These are phyloP conservation scores for Panzeria rudis DNA, from an alignment of 2,888 invertebrate genomes.

Conservation along the genomic window DNA sequence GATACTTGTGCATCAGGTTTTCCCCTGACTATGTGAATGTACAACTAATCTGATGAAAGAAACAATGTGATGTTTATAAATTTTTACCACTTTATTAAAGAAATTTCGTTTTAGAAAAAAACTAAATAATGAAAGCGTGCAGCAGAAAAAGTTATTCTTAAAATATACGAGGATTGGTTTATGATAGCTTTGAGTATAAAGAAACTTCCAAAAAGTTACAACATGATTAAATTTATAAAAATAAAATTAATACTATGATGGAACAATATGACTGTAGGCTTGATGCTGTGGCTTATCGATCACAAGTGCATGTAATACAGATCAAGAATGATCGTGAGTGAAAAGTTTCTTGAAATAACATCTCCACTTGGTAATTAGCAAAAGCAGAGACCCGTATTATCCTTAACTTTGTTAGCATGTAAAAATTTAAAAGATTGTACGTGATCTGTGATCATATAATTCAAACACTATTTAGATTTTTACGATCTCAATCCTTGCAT, in stretches of 20 bases:
- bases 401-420: no score
- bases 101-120: constrained; percentile 23
- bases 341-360: no score
- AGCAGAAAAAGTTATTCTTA: background rate
- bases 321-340: no score
- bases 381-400: no score
- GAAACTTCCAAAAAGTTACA: background rate
- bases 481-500: no score
- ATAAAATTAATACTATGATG: no score
- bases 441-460: background rate
- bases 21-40: constrained; percentile 40
- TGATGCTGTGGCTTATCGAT: no score
- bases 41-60: constrained; percentile 23
- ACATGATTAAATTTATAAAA: no score
- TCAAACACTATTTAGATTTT: background rate
- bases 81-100: constrained; percentile 68
- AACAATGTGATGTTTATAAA: constrained; percentile 22
- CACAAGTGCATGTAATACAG: no score
- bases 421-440: background rate
- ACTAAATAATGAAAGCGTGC: background rate
- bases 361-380: no score
- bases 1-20: constrained; percentile 9
- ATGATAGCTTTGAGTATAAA: background rate
- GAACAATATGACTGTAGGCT: no score
- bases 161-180: constrained; percentile 13